Conservation (phyloP, 2,113 vertebrate species). For the Myotis davidii region DNA sequence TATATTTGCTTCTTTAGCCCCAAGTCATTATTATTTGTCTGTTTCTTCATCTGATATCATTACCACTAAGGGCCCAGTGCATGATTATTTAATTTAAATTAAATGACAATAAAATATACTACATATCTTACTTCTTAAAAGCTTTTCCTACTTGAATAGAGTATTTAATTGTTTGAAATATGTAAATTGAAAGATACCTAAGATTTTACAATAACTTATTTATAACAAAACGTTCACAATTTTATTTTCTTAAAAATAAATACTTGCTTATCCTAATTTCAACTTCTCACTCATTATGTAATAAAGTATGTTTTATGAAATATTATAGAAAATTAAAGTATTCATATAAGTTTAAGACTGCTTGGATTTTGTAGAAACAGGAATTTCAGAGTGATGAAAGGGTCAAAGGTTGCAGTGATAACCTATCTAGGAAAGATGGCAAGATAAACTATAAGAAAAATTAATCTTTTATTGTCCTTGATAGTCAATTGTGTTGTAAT, state of each 20-base stretch:
- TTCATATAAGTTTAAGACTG: neutral
- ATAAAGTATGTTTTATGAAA: neutral
- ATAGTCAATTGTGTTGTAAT: neutral
- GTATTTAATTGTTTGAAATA: constrained; percentile 18
- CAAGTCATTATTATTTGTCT: no score
- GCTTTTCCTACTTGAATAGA: neutral
- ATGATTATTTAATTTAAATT: constrained; percentile 55
- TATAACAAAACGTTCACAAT: neutral
- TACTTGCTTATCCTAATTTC: neutral
- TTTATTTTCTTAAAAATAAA: constrained; percentile 28
- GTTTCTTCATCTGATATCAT: no score
- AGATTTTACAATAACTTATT: neutral
- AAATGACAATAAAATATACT: neutral
- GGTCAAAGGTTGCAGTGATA: constrained; percentile 1
- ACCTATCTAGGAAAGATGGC: neutral
- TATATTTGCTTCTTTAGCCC: no score
- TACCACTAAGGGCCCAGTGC: no score
- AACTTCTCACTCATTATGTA: neutral
- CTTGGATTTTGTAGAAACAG: neutral
- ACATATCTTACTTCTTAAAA: neutral
- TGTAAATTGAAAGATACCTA: neutral
- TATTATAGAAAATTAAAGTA: neutral
- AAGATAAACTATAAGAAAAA: neutral
- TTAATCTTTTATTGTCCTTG: neutral
- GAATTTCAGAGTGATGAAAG: neutral